Percentiles rank a stretch among this genome's conserved stretches.
phyloP scores from a whole-genome alignment of 2,888 invertebrate species.

The Terebella lapidaria region DNA sequence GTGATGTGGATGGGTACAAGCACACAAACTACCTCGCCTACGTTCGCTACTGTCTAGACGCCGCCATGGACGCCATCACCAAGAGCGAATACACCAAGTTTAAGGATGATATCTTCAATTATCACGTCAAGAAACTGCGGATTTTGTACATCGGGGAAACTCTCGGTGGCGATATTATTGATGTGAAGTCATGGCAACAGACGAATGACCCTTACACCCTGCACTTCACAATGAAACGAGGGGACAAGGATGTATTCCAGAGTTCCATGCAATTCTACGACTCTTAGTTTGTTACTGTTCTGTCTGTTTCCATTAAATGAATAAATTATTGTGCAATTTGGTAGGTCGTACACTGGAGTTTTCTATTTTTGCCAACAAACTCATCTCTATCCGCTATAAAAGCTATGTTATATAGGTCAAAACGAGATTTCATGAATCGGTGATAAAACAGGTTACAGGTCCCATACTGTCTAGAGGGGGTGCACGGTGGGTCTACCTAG shows the following conservation, averaged over 20 bases:
- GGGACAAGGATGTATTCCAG: constrained; percentile 17
- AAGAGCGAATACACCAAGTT: constrained; percentile 18
- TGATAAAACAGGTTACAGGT: no score
- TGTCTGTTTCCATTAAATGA: no score
- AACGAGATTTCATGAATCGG: no score
- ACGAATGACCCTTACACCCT: constrained; percentile 13
- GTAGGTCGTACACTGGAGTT: no score
- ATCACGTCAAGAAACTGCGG: constrained; percentile 32
- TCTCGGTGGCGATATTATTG: constrained; percentile 32
- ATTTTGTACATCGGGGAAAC: constrained; percentile 37
- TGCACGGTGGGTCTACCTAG: no score
- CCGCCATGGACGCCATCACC: constrained; percentile 22
- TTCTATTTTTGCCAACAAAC: no score
- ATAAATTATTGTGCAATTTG: no score
- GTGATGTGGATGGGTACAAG: constrained; percentile 23
- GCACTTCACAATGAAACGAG: constrained; percentile 15
- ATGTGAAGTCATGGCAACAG: constrained; percentile 33
- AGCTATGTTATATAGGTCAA: no score
- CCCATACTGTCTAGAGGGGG: no score
- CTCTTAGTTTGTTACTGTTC: no score
- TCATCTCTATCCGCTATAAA: no score
- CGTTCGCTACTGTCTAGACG: constrained; percentile 24
- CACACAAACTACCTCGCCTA: constrained; percentile 25
- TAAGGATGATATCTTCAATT: constrained; percentile 24
- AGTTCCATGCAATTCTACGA: constrained; percentile 46